Evolutionary conservation across 64 coral and sea anemone genomes (phyloP).

Genomic region (Pocillopora verrucosa): DNA sequence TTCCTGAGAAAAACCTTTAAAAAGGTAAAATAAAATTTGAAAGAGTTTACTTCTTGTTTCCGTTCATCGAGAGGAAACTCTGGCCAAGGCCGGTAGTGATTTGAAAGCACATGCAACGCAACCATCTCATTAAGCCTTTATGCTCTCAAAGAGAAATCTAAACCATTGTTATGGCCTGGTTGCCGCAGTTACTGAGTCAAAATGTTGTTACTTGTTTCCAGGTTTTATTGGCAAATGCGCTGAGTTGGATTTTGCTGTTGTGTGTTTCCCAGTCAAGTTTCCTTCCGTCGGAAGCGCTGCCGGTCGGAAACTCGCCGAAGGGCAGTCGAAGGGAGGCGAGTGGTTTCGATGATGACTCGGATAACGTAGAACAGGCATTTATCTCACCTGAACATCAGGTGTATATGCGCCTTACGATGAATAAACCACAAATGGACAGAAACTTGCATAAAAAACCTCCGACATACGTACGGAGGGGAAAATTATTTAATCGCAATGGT

Average conservation of each 20-base stretch:
- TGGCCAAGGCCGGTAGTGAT: no score
- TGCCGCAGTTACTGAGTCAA: background rate
- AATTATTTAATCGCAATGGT: slow-evolving; percentile 48
- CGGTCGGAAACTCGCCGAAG: slow-evolving; percentile 6
- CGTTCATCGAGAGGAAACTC: no score
- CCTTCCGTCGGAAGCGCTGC: background rate
- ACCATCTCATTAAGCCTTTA: no score
- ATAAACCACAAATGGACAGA: background rate
- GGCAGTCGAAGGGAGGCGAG: background rate
- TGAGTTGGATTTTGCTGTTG: background rate
- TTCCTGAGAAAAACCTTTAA: background rate
- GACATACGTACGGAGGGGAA: slow-evolving; percentile 42
- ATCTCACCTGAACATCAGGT: background rate
- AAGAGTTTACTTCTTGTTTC: background rate
- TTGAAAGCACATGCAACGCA: no score
- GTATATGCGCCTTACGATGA: background rate
- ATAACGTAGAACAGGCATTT: background rate
- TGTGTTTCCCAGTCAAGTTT: background rate
- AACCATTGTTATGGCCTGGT: no score
- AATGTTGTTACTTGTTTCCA: background rate
- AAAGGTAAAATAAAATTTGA: background rate
- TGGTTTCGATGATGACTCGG: slow-evolving; percentile 4
- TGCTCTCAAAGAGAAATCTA: no score
- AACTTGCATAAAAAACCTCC: background rate
- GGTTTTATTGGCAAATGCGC: slow-evolving; percentile 7